Evolutionary conservation across 2,888 invertebrate genomes (phyloP).

Genomic region (Epirrita christyi): DNA sequence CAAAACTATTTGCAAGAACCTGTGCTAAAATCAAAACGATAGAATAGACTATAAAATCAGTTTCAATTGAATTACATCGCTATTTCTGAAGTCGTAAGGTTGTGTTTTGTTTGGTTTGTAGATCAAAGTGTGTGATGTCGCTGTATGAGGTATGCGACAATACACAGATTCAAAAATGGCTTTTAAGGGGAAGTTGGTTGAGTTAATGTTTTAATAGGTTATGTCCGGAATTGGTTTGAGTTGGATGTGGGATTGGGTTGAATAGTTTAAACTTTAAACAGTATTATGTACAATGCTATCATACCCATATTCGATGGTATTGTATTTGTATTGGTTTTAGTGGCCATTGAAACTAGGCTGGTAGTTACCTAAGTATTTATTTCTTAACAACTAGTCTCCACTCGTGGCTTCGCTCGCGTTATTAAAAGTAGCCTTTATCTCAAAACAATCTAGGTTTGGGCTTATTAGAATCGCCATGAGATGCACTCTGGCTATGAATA

Average conservation of each 20-base stretch:
- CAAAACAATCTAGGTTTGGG: too few relatives aligned
- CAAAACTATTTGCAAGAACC: constrained; percentile 1
- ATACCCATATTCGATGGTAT: too few relatives aligned
- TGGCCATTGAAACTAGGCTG: too few relatives aligned
- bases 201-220: constrained; percentile 14
- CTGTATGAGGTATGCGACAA: constrained; percentile 72
- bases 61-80: constrained; percentile 45
- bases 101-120: constrained; percentile 47
- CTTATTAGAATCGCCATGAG: too few relatives aligned
- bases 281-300: too few relatives aligned
- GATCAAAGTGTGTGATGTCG: constrained; percentile 72
- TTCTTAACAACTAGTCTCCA: too few relatives aligned
- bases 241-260: constrained; percentile 6
- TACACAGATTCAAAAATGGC: constrained; percentile 69
- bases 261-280: too few relatives aligned
- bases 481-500: too few relatives aligned
- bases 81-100: constrained; percentile 39
- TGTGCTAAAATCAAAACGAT: constrained; percentile 52
- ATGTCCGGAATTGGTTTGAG: constrained; percentile 8
- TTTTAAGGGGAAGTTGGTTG: constrained; percentile 59
- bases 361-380: too few relatives aligned
- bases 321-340: too few relatives aligned
- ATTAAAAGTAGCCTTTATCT: too few relatives aligned
- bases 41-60: constrained; percentile 45
- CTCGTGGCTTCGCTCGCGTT: too few relatives aligned